These are phyloP conservation scores for Augiades crinisus DNA, from an alignment of 2,888 invertebrate species.

Conservation along the genomic window DNA sequence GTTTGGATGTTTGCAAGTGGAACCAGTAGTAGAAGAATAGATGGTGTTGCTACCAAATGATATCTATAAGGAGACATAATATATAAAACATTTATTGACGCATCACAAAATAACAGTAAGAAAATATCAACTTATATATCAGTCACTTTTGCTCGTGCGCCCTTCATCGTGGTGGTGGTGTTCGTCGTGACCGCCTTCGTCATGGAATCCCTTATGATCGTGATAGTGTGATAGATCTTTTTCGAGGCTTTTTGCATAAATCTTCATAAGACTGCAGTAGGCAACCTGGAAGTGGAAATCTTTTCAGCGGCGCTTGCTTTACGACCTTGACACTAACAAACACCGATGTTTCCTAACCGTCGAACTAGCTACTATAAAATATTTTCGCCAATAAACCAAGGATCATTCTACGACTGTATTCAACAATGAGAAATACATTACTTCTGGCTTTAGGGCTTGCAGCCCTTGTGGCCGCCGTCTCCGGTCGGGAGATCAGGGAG, in stretches of 20 bases:
- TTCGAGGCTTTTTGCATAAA: neutral
- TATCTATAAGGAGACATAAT: slow-evolving; percentile 12
- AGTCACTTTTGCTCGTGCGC: slow-evolving; percentile 85
- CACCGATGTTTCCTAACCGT: slow-evolving; percentile 56
- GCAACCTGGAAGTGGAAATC: slow-evolving; percentile 55
- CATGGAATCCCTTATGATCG: slow-evolving; percentile 89
- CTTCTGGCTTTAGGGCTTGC: slow-evolving; percentile 64
- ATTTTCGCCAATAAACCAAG: slow-evolving; percentile 50
- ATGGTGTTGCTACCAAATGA: too few relatives aligned
- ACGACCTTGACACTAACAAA: slow-evolving; percentile 61
- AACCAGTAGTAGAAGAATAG: too few relatives aligned
- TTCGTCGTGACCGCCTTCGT: slow-evolving; percentile 87
- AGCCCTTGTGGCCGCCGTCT: slow-evolving; percentile 71
- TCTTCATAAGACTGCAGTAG: neutral
- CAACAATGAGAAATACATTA: slow-evolving; percentile 60
- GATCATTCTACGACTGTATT: slow-evolving; percentile 62
- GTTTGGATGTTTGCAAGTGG: too few relatives aligned
- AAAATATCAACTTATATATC: too few relatives aligned
- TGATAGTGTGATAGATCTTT: too few relatives aligned
- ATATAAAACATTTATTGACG: slow-evolving; percentile 16
- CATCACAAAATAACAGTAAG: slow-evolving; percentile 37
- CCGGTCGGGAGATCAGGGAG: slow-evolving; percentile 74
- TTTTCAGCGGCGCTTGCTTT: slow-evolving; percentile 40
- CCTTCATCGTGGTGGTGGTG: slow-evolving; percentile 86
- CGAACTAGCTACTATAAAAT: slow-evolving; percentile 63